Evolutionary conservation across 1,140 invertebrate species (phyloP), one percentile per base, ranked within the genome.

Genomic region (Megalopta genalis): DNA sequence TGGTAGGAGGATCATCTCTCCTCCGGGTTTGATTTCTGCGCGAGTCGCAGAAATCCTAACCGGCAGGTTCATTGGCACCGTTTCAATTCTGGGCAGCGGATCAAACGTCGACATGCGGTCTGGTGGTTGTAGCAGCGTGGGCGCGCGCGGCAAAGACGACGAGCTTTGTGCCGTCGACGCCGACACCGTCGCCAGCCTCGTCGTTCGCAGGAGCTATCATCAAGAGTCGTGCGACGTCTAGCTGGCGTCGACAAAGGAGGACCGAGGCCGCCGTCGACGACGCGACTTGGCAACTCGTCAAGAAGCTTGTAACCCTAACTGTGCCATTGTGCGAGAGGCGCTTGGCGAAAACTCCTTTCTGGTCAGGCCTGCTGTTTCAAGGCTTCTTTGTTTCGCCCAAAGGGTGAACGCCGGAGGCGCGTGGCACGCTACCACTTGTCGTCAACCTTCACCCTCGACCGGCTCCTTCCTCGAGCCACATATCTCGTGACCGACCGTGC

Each of bases 261-360:
- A 62, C 70, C 84, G 66, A 74, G 66, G 72, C 80, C 62, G 65
- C 64, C 85, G 80, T 84, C 86, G 85, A 88, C 88, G 87, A 88
- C 85, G 83, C 80, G 87, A 90, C 86, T 92, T 92, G 91, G 91
- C 91, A 92, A 89, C 88, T 88, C 91, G 90, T 90, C 91, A 92
- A 92, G 90, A 91, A 89, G 86, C 87, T 88, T 85, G 87, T 89
- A 91, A 90, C 88, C 91, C 90, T 91, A 92, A 92, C 88, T 88
- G 86, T 87, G 83, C 87, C 86, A 90, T 91, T 90, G 89, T 91
- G 84, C 81, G 83, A 82, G 81, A 79, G 65, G 81, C 81, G 80
- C 73, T 77, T 75, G 79, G 73, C 73, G 77, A 78, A 88, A 87
- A 83, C 84, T 83, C 84, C 82, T 86, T 81, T 86, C 82, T 81